Evolutionary conservation across 2,888 invertebrate species (phyloP).

Genomic region (Tiliacea citrago): DNA sequence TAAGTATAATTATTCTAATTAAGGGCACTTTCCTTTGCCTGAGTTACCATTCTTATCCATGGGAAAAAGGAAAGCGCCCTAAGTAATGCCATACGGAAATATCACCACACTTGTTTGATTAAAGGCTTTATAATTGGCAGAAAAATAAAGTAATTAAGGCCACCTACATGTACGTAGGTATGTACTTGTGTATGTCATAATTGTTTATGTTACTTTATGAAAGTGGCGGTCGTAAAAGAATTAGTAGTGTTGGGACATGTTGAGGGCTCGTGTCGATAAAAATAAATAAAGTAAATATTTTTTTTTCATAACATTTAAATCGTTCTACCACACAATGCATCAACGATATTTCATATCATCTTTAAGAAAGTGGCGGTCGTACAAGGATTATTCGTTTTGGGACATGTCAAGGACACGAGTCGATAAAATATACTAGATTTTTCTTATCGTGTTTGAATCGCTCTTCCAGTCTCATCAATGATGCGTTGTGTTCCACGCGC

Average conservation of each 20-base stretch:
- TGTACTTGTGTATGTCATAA: not conserved
- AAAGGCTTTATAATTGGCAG: constrained; percentile 8
- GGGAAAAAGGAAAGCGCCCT: not conserved
- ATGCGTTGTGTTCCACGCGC: too few species aligned
- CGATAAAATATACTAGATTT: too few species aligned
- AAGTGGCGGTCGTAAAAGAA: constrained; percentile 65
- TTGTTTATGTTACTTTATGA: constrained; percentile 25
- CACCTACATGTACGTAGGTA: too few species aligned
- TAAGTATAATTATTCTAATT: not conserved
- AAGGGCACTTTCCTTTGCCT: not conserved
- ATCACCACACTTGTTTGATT: too few species aligned
- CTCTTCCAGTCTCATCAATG: too few species aligned
- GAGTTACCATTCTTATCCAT: not conserved
- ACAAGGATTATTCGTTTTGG: too few species aligned
- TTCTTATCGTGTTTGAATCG: too few species aligned
- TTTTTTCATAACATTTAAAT: too few species aligned
- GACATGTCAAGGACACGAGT: too few species aligned
- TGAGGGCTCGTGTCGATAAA: constrained; percentile 43
- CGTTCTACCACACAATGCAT: too few species aligned
- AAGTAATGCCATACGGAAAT: not conserved
- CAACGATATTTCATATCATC: too few species aligned
- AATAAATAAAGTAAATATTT: not conserved
- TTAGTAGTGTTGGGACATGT: constrained; percentile 62
- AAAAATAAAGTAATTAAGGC: constrained; percentile 40
- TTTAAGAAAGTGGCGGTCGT: too few species aligned